Base-by-base conservation (phyloP, 2,888 invertebrate genomes). In the Seira ritae region DNA sequence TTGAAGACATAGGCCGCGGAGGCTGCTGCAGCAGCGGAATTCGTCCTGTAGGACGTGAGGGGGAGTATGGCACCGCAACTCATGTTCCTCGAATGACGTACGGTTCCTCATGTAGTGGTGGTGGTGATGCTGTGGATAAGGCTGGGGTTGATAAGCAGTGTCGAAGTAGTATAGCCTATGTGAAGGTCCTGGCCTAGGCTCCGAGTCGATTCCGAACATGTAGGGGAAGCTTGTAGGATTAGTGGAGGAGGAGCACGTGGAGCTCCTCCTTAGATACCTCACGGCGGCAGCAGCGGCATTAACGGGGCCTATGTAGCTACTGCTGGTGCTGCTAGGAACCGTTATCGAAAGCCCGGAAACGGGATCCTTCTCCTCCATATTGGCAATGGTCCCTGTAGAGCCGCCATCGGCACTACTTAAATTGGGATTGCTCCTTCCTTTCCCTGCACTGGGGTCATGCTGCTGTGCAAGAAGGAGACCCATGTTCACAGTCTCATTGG, bases 401-500 rank as follows among this genome's bases (percentile, higher is more conserved):
- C 73, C 74, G 17, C 83, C 75, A 55, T 66, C 70, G 73, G 77
- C 68, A 17, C 50, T 75, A n/a, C 73, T 78, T 37, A 85, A 62
- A 46, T 85, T 85, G 20, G 85, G 85, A 79, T 85, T 85, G 19
- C 82, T 82, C 60, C 78, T 71, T 8, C 81, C 79, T 42, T 85
- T 85, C 31, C 78, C 85, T 12, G 17, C 50, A 37, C 8, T n/a
- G 0, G 8, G 37, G 1, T 71, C 19, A 1, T 17, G 10, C 31
- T 67, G 77, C 15, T 73, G 70, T 8, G 19, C 4, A 69, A 88
- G 84, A 17, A 88, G 70, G 1, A 88, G 75, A 22, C 86, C 84
- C 88, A 87, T 88, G 72, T 88, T 87, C 10, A 88, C 87, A 12
- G 88, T 88, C 79, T 88, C 88, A 68, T 87, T 87, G 73, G 87